Conservation (phyloP, 2,888 invertebrate species). For the Xestia ashworthii region DNA sequence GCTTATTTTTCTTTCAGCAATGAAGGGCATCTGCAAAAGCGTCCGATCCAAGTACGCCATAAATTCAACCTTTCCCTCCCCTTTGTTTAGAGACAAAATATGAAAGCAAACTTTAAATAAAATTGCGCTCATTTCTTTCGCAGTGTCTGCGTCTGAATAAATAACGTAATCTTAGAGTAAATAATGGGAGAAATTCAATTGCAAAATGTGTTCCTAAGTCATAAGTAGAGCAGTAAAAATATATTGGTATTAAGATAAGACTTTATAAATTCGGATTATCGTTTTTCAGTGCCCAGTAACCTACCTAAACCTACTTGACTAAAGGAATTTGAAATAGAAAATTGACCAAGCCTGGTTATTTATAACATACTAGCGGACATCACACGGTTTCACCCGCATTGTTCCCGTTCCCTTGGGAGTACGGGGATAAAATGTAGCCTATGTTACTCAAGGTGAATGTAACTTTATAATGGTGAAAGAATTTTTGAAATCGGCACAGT, state of each 20-base stretch:
- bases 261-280: neutral
- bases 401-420: too few relatives aligned
- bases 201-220: constrained; percentile 4
- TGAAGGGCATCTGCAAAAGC: constrained; percentile 60
- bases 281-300: neutral
- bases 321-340: neutral
- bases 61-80: constrained; percentile 56
- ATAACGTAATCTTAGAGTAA: constrained; percentile 46
- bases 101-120: constrained; percentile 59
- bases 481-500: too few relatives aligned
- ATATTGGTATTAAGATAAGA: neutral
- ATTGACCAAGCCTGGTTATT: neutral
- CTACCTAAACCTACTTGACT: neutral
- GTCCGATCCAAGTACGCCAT: constrained; percentile 53
- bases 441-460: too few relatives aligned
- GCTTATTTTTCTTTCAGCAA: constrained; percentile 38
- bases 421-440: too few relatives aligned
- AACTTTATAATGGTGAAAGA: too few relatives aligned
- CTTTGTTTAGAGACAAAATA: constrained; percentile 65
- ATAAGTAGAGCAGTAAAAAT: neutral
- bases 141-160: constrained; percentile 52
- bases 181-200: constrained; percentile 34
- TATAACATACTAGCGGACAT: neutral
- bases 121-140: constrained; percentile 57
- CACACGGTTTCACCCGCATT: too few relatives aligned